Evolutionary conservation across 2,888 invertebrate genomes (phyloP).

Genomic region (Thecophora atra): DNA sequence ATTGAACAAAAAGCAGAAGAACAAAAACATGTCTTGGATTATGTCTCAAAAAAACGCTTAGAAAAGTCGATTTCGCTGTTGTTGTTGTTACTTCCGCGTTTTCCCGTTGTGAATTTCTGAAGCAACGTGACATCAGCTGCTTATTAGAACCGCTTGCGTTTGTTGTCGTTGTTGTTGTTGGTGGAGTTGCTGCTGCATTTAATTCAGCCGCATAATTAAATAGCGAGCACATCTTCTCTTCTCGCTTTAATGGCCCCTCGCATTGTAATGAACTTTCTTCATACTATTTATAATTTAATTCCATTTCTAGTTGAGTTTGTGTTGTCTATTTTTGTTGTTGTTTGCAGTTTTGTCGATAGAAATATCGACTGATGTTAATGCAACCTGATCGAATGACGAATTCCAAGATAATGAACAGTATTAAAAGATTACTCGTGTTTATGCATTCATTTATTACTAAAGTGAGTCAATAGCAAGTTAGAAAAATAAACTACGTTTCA

Average conservation of each 20-base stretch:
- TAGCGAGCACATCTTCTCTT: conserved; percentile 39
- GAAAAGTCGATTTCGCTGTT: conserved; percentile 25
- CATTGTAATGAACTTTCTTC: conserved; percentile 38
- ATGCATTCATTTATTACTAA: too few species aligned
- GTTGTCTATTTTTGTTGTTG: conserved; percentile 42
- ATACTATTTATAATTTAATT: conserved; percentile 35
- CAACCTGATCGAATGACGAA: too few species aligned
- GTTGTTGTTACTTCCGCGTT: conserved; percentile 12
- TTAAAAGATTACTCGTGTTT: too few species aligned
- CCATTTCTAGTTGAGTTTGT: conserved; percentile 40
- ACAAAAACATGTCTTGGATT: conserved; percentile 30
- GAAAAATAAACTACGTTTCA: too few species aligned
- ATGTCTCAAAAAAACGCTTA: background rate
- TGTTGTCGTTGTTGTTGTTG: conserved; percentile 33
- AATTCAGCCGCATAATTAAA: conserved; percentile 28
- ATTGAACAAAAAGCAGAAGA: conserved; percentile 25
- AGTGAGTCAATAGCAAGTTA: too few species aligned
- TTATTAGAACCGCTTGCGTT: conserved; percentile 21
- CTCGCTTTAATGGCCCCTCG: conserved; percentile 26
- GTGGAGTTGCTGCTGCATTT: conserved; percentile 22
- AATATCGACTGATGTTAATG: too few species aligned
- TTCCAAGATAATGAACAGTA: too few species aligned
- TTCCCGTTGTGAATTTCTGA: conserved; percentile 15
- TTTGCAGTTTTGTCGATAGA: conserved; percentile 19
- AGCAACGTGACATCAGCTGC: conserved; percentile 25